A percentile compares a stretch with the other conserved stretches of the same genome.
phyloP scores from a whole-genome alignment of 1,140 invertebrate genomes.

The Drosophila suzukii region DNA sequence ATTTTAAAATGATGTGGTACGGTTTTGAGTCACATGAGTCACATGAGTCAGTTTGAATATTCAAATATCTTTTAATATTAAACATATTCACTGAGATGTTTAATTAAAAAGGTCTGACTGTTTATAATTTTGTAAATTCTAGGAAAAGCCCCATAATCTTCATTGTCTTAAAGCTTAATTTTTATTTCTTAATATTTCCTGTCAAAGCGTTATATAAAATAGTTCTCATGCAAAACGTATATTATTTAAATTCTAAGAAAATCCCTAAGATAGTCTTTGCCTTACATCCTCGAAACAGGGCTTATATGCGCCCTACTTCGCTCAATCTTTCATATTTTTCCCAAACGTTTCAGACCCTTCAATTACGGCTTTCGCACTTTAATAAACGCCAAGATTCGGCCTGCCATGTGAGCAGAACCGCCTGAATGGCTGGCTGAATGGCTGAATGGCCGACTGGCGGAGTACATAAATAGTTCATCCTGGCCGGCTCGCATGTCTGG shows the following conservation, averaged over 20 bases:
- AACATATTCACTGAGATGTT: too few relatives aligned
- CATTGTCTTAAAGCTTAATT: too few relatives aligned
- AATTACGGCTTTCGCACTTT: constrained; percentile 55
- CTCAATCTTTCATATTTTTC: constrained; percentile 24
- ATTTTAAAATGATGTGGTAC: too few relatives aligned
- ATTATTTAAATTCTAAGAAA: background rate
- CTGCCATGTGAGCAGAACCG: constrained; percentile 24
- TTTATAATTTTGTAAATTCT: too few relatives aligned
- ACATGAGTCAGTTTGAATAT: too few relatives aligned
- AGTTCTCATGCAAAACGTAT: background rate
- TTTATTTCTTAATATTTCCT: too few relatives aligned
- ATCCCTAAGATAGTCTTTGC: background rate
- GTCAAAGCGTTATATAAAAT: too few relatives aligned
- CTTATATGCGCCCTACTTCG: background rate
- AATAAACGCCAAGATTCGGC: constrained; percentile 51
- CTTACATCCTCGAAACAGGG: background rate
- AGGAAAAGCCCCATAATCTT: too few relatives aligned
- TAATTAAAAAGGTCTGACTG: too few relatives aligned
- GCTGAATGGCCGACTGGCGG: constrained; percentile 21
- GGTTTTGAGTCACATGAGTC: too few relatives aligned
- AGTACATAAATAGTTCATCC: constrained; percentile 49
- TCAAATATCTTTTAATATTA: too few relatives aligned
- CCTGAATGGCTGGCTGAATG: constrained; percentile 17
- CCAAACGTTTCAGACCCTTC: constrained; percentile 15
- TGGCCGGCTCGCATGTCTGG: constrained; percentile 46